Percentiles rank a stretch among this genome's conserved stretches.
phyloP scores from a whole-genome alignment of 2,113 vertebrate species.

The Donacobius atricapilla region DNA sequence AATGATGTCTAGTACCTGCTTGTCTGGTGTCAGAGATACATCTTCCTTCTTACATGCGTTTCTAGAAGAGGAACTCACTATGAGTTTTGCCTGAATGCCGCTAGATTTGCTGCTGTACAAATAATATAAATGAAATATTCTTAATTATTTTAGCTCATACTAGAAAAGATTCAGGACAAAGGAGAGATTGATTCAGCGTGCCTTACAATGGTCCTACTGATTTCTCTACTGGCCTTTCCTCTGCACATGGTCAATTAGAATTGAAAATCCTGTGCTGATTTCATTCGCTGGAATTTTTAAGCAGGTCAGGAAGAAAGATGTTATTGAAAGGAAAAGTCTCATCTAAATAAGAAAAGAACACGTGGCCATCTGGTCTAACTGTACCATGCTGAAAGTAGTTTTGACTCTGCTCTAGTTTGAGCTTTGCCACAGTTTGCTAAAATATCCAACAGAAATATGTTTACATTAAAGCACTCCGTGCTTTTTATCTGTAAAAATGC shows the following conservation, averaged over 20 bases:
- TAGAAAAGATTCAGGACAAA: constrained; percentile 68
- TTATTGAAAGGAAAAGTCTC: constrained; percentile 84
- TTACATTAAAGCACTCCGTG: constrained; percentile 44
- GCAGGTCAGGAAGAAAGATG: constrained; percentile 84
- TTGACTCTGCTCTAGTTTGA: constrained; percentile 49
- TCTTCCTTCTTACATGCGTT: background rate
- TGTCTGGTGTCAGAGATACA: background rate
- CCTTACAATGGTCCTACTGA: constrained; percentile 76
- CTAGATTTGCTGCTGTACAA: background rate
- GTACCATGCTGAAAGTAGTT: constrained; percentile 70
- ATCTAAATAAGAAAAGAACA: constrained; percentile 83
- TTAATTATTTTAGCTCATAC: constrained; percentile 66
- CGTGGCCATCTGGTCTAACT: constrained; percentile 76
- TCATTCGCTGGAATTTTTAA: constrained; percentile 84
- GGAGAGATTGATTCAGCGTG: constrained; percentile 71
- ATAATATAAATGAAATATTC: constrained; percentile 64
- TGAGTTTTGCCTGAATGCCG: background rate
- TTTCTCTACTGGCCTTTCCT: constrained; percentile 73
- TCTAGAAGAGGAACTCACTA: background rate
- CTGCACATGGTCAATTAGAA: constrained; percentile 83
- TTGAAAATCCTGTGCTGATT: constrained; percentile 83
- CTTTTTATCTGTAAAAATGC: constrained; percentile 37
- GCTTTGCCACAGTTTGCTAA: constrained; percentile 53
- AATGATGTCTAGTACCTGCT: background rate
- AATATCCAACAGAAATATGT: constrained; percentile 58